Percentiles rank a stretch among this genome's conserved stretches.
Evolutionary conservation across 2,113 vertebrate species (phyloP).

Genomic region (Anser brachyrhynchus): DNA sequence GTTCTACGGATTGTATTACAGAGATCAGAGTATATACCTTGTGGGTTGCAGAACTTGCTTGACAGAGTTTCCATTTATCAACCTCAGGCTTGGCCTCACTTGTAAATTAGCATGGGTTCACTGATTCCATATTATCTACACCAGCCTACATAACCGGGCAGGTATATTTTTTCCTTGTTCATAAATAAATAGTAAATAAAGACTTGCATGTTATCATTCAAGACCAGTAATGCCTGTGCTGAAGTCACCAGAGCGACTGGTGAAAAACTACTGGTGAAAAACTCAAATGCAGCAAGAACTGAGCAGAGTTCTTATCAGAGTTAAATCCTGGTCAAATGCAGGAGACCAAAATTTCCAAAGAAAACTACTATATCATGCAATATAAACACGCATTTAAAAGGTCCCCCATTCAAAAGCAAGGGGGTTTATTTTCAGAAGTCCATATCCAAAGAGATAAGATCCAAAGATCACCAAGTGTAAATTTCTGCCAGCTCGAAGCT

Average conservation of each 20-base stretch:
- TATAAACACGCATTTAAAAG: not conserved
- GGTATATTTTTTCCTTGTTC: not conserved
- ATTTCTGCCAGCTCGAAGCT: not conserved
- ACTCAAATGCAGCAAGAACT: not conserved
- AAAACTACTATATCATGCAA: not conserved
- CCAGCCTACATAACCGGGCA: not conserved
- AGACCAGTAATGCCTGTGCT: not conserved
- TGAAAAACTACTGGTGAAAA: not conserved
- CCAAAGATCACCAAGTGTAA: not conserved
- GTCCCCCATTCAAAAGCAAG: not conserved
- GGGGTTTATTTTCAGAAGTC: not conserved
- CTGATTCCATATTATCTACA: not conserved
- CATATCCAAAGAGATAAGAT: not conserved
- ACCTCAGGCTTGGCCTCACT: not conserved
- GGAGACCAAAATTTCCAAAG: not conserved
- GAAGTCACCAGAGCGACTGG: not conserved
- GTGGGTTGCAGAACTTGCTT: not conserved
- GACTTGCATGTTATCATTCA: not conserved
- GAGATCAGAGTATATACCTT: not conserved
- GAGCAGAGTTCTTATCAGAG: not conserved
- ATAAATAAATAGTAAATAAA: not conserved
- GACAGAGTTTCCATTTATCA: not conserved
- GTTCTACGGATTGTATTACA: not conserved
- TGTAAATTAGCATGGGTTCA: not conserved
- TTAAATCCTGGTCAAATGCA: not conserved